These are phyloP conservation scores for Thumatha senex DNA, from an alignment of 2,888 invertebrate species.

Conservation along the genomic window DNA sequence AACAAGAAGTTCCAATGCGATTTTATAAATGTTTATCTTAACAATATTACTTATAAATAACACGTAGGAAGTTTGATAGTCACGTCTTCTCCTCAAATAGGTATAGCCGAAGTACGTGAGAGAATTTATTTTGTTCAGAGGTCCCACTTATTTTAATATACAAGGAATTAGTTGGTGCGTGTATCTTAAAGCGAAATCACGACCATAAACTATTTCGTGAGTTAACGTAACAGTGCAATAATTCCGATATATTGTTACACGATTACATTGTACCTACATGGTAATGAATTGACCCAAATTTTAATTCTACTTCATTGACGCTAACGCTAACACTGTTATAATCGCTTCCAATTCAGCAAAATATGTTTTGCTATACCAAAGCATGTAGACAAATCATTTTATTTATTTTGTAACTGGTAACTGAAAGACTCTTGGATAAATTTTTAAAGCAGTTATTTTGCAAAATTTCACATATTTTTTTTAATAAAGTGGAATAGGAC, in stretches of 20 bases:
- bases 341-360: no score
- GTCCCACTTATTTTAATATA: slow-evolving; percentile 10
- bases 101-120: slow-evolving; percentile 70
- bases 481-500: no score
- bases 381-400: no score
- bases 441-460: no score
- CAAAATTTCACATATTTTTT: no score
- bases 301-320: slow-evolving; percentile 8
- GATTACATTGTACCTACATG: slow-evolving; percentile 10
- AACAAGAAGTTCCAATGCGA: no score
- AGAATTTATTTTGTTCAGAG: slow-evolving; percentile 49
- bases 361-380: no score
- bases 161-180: slow-evolving; percentile 37
- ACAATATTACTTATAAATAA: slow-evolving; percentile 39
- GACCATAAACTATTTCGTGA: slow-evolving; percentile 52
- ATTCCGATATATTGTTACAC: slow-evolving; percentile 31
- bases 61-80: slow-evolving; percentile 56
- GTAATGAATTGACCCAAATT: slow-evolving; percentile 34
- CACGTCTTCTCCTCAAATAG: slow-evolving; percentile 62
- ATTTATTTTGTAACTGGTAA: no score
- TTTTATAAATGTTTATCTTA: slow-evolving; percentile 14
- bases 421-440: no score
- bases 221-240: slow-evolving; percentile 38
- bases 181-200: slow-evolving; percentile 53
- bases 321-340: no score